phyloP scores from a whole-genome alignment of 1,140 invertebrate genomes.

The Oncopeltus fasciatus region DNA sequence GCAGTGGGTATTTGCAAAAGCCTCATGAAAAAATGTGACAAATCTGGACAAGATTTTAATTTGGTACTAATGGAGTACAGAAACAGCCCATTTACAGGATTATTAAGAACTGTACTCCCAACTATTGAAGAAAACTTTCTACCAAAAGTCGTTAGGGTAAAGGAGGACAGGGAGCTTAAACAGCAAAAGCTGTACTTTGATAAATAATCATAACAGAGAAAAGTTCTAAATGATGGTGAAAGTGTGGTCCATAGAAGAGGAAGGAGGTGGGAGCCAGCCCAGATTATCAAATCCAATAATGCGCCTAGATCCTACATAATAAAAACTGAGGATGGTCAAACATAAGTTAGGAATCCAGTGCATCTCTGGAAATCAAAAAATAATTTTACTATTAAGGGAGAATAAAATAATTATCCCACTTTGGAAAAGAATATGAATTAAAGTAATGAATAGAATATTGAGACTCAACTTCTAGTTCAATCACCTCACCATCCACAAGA shows the following conservation, averaged over 20 bases:
- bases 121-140: neutral
- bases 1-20: constrained; percentile 15
- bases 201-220: neutral
- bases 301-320: too few relatives aligned
- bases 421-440: too few relatives aligned
- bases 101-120: too few relatives aligned
- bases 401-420: neutral
- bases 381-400: neutral
- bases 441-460: too few relatives aligned
- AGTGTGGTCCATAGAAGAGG: too few relatives aligned
- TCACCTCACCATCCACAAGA: neutral
- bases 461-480: too few relatives aligned
- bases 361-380: neutral
- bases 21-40: constrained; percentile 1
- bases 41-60: constrained; percentile 9
- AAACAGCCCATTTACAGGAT: constrained; percentile 12
- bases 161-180: neutral
- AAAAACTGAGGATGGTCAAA: too few relatives aligned
- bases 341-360: too few relatives aligned
- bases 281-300: too few relatives aligned
- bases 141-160: neutral
- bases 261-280: too few relatives aligned
- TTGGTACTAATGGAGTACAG: constrained; percentile 17
- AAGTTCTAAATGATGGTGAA: neutral
- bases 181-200: neutral